These are phyloP conservation scores for Sabatieria punctata DNA, from an alignment of 2,888 invertebrate species.

Conservation along the genomic window DNA sequence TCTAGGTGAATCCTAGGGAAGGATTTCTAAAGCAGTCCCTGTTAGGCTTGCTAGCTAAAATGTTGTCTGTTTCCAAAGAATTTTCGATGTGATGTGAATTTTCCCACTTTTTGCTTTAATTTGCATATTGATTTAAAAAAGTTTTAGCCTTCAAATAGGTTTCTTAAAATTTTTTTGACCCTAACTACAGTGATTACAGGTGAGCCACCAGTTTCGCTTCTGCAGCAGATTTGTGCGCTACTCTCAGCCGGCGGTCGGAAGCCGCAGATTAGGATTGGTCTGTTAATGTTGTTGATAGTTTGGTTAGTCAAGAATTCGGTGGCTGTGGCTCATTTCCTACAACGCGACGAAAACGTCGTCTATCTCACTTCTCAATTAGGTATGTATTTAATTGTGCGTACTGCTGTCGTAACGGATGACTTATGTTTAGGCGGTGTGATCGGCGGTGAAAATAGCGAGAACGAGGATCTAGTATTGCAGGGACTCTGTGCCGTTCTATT, in stretches of 20 bases:
- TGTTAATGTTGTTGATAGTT: constrained; percentile 69
- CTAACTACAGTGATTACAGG: constrained; percentile 10
- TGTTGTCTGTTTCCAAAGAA: no score
- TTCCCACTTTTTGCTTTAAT: no score
- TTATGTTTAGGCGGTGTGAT: constrained; percentile 31
- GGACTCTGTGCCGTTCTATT: constrained; percentile 79
- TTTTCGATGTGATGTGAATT: no score
- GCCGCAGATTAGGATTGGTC: constrained; percentile 59
- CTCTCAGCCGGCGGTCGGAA: constrained; percentile 21
- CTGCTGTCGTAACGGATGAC: constrained; percentile 37
- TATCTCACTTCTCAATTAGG: constrained; percentile 16
- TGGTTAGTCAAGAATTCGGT: constrained; percentile 69
- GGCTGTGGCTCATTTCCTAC: constrained; percentile 64
- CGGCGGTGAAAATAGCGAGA: constrained; percentile 59
- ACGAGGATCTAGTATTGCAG: constrained; percentile 63
- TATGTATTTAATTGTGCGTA: constrained; percentile 53
- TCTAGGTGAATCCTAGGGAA: no score
- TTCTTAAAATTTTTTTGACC: no score
- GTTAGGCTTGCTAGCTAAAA: no score
- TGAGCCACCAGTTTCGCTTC: constrained; percentile 64
- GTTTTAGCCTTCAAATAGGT: no score
- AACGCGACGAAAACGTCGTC: constrained; percentile 23
- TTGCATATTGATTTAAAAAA: no score
- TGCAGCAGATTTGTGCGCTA: constrained; percentile 56
- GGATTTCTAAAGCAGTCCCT: no score